Percentiles rank a stretch among this genome's conserved stretches.
Conservation (phyloP, 2,888 invertebrate species). For the Netelia fuscicornis region DNA sequence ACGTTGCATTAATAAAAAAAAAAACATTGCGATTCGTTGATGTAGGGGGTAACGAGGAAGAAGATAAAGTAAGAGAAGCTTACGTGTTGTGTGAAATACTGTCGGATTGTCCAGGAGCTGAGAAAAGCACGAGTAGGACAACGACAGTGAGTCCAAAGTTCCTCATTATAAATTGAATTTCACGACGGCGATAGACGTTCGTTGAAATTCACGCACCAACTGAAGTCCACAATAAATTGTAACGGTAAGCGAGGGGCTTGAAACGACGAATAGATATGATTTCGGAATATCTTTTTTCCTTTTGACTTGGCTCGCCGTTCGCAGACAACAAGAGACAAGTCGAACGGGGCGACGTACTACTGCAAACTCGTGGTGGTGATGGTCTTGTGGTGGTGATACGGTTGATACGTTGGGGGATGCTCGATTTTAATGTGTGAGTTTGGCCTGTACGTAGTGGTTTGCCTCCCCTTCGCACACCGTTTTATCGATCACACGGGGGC, state of each 20-base stretch:
- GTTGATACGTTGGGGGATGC: constrained; percentile 39
- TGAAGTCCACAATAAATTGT: background rate
- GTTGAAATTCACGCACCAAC: background rate
- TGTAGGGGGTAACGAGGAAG: background rate
- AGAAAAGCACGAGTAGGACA: constrained; percentile 77
- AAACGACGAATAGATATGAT: background rate
- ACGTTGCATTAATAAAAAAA: constrained; percentile 10
- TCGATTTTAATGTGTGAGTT: constrained; percentile 33
- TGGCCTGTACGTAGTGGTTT: constrained; percentile 29
- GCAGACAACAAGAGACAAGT: constrained; percentile 39
- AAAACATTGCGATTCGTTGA: background rate
- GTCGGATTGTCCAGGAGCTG: constrained; percentile 76
- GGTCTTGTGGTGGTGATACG: constrained; percentile 23
- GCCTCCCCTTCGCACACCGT: constrained; percentile 72
- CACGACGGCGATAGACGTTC: background rate
- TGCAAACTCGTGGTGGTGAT: constrained; percentile 53
- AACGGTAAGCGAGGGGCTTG: background rate
- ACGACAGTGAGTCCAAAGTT: constrained; percentile 74
- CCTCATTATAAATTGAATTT: constrained; percentile 78
- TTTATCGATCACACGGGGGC: constrained; percentile 76
- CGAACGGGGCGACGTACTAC: constrained; percentile 62
- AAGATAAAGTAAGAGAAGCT: constrained; percentile 68
- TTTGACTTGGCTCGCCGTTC: constrained; percentile 2
- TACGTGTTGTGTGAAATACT: constrained; percentile 80
- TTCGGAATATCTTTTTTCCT: background rate